Percentiles rank a stretch among this genome's conserved stretches.
Conservation (phyloP, 2,888 invertebrate genomes). For the Himalopsyche tibetana region DNA sequence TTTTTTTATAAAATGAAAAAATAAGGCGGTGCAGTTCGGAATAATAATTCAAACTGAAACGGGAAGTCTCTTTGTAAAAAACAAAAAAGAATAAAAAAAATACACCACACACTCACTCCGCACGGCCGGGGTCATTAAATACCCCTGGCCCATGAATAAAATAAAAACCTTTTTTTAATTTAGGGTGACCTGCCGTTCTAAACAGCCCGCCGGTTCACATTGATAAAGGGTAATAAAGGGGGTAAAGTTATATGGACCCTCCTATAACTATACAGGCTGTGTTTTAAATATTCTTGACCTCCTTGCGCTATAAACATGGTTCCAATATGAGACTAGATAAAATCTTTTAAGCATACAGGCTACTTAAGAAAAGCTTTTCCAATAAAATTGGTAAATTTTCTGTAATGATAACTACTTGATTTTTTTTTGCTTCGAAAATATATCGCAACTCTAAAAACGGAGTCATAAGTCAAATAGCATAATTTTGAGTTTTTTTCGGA, state of each 20-base stretch:
- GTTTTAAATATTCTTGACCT: neutral
- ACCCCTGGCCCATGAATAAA: slow-evolving; percentile 42
- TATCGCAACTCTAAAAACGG: too few species aligned
- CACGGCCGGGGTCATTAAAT: slow-evolving; percentile 38
- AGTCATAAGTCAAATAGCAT: too few species aligned
- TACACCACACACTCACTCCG: slow-evolving; percentile 37
- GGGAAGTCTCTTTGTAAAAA: slow-evolving; percentile 35
- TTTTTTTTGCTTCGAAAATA: too few species aligned
- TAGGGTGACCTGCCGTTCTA: slow-evolving; percentile 40
- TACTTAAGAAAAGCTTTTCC: too few species aligned
- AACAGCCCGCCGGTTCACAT: slow-evolving; percentile 43
- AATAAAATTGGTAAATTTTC: too few species aligned
- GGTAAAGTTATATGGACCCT: slow-evolving; percentile 34
- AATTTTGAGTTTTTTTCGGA: too few species aligned
- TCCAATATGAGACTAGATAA: too few species aligned
- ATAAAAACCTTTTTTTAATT: slow-evolving; percentile 43
- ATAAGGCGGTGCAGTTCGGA: slow-evolving; percentile 24
- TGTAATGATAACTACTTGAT: too few species aligned
- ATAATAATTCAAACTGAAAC: slow-evolving; percentile 38
- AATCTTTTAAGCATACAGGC: too few species aligned
- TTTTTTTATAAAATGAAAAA: neutral
- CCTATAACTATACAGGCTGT: slow-evolving; percentile 29
- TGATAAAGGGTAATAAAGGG: slow-evolving; percentile 43
- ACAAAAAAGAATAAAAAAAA: slow-evolving; percentile 16
- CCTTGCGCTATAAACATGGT: too few species aligned